Conservation (phyloP, 2,113 vertebrate genomes). For the Hucho hucho region DNA sequence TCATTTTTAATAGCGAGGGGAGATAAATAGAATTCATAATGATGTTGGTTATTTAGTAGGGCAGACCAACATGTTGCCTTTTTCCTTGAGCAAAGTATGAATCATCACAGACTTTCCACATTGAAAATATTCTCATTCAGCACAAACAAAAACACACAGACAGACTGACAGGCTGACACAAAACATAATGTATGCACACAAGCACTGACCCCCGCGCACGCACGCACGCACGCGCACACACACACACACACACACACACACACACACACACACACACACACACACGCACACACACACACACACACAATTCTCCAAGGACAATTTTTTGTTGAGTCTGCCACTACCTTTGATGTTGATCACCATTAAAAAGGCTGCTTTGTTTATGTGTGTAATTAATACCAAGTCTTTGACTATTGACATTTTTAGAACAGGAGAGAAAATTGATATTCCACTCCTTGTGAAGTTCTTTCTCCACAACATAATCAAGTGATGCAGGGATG, state of each 20-base stretch:
- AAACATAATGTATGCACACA: conserved; percentile 2
- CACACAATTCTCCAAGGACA: conserved; percentile 51
- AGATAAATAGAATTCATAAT: conserved; percentile 55
- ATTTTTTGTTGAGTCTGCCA: conserved; percentile 52
- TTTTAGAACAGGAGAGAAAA: conserved; percentile 42
- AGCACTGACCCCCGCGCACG: not conserved
- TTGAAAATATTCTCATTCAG: conserved; percentile 39
- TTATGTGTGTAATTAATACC: conserved; percentile 68
- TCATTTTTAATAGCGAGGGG: conserved; percentile 62
- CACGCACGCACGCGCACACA: conserved; percentile 7
- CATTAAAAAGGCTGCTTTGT: conserved; percentile 62
- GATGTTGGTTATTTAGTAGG: conserved; percentile 56
- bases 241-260: not conserved
- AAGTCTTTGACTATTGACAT: conserved; percentile 58
- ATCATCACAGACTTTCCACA: conserved; percentile 47
- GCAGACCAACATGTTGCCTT: conserved; percentile 50
- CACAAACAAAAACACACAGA: conserved; percentile 12
- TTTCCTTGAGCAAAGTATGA: conserved; percentile 47
- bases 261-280: conserved; percentile 2
- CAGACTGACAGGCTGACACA: conserved; percentile 7
- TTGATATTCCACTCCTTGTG: conserved; percentile 53
- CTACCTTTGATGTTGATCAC: conserved; percentile 68
- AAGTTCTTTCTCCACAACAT: conserved; percentile 45
- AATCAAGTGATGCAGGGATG: conserved; percentile 36
- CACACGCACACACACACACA: conserved; percentile 13